A percentile compares a stretch with the other conserved stretches of the same genome.
Evolutionary conservation across 1,140 invertebrate species (phyloP).

Genomic region (Pararge aegeria): DNA sequence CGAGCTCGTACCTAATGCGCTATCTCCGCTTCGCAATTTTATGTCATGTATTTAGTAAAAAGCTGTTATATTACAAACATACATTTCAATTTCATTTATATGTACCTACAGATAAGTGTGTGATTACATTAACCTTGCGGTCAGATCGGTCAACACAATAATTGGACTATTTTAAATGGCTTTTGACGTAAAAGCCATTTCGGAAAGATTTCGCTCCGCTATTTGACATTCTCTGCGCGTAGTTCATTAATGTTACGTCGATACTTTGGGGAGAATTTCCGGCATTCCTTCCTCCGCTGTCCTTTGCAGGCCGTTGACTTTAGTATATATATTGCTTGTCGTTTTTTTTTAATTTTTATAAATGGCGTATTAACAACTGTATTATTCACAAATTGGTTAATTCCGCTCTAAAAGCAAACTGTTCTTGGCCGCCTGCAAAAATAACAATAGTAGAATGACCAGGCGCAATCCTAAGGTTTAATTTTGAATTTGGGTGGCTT

Average conservation of each 20-base stretch:
- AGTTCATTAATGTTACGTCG: slow-evolving; percentile 16
- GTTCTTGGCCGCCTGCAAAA: not conserved
- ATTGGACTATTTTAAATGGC: not conserved
- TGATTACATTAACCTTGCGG: not conserved
- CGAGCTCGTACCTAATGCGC: too few species aligned
- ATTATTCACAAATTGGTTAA: not conserved
- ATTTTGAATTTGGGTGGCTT: too few species aligned
- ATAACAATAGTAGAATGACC: too few species aligned
- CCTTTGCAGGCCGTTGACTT: slow-evolving; percentile 21
- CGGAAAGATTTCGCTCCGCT: slow-evolving; percentile 9
- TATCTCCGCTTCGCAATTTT: too few species aligned
- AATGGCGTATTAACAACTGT: not conserved
- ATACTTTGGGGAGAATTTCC: slow-evolving; percentile 8
- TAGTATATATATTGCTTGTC: not conserved
- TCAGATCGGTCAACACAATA: not conserved
- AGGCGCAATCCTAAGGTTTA: too few species aligned
- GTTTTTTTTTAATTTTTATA: not conserved
- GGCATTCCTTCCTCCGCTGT: slow-evolving; percentile 17
- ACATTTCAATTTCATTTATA: too few species aligned
- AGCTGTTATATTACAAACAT: too few species aligned
- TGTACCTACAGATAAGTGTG: too few species aligned
- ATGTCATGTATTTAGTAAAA: too few species aligned
- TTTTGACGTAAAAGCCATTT: slow-evolving; percentile 12
- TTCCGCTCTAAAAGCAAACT: not conserved
- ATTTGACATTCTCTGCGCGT: not conserved